Evolutionary conservation across 1,140 invertebrate species (phyloP).

Genomic region (Drosophila auraria): DNA sequence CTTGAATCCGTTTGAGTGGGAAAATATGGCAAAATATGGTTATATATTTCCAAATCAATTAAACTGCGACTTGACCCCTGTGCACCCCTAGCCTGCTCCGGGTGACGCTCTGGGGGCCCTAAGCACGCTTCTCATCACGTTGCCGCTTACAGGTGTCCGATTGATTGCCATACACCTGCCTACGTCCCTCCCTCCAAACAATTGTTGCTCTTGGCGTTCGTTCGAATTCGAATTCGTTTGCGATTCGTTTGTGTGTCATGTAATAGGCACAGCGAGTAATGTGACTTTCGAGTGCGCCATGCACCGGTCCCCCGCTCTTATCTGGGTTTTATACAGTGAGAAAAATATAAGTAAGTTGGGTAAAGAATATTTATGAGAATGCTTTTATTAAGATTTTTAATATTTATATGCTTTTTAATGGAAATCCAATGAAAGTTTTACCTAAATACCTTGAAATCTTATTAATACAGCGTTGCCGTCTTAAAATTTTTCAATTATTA

Average conservation of each 20-base stretch:
- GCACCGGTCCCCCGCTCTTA: background rate
- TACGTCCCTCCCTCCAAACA: conserved; percentile 38
- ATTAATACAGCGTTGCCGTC: background rate
- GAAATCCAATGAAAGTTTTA: too few relatives aligned
- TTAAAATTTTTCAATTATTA: background rate
- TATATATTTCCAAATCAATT: conserved; percentile 28
- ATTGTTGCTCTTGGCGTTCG: conserved; percentile 40
- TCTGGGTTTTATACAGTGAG: background rate
- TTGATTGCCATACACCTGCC: conserved; percentile 30
- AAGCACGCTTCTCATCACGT: conserved; percentile 59
- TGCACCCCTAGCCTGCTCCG: background rate
- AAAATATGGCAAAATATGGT: conserved; percentile 18
- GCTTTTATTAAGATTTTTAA: too few relatives aligned
- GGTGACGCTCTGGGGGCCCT: background rate
- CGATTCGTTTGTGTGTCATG: conserved; percentile 53
- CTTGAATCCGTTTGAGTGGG: background rate
- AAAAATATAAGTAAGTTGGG: background rate
- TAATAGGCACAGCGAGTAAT: conserved; percentile 63
- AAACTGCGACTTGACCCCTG: conserved; percentile 17
- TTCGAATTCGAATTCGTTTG: conserved; percentile 18
- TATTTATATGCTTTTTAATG: too few relatives aligned
- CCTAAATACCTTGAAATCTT: too few relatives aligned
- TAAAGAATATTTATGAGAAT: background rate
- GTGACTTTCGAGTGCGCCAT: conserved; percentile 53
- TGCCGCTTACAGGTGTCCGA: conserved; percentile 54